phyloP scores from a whole-genome alignment of 2,113 vertebrate species.

The Megalops atlanticus region DNA sequence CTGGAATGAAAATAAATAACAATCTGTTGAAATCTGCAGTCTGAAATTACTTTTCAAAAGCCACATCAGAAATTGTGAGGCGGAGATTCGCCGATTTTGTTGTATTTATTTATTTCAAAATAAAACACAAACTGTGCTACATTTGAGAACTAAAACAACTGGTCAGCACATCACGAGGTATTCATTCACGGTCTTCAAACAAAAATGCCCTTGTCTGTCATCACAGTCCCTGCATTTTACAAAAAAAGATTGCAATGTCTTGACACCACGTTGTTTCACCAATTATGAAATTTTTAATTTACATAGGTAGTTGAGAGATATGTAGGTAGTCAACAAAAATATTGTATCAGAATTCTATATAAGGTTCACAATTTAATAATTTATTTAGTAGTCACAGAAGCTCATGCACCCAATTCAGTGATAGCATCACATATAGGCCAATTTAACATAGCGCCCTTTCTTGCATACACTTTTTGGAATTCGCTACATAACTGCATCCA shows the following conservation, averaged over 20 bases:
- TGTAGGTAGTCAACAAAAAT: slow-evolving; percentile 66
- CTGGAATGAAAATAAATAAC: neutral
- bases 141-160: slow-evolving; percentile 76
- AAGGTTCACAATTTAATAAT: slow-evolving; percentile 13
- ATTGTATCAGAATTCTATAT: neutral
- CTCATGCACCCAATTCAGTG: slow-evolving; percentile 12
- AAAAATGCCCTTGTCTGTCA: slow-evolving; percentile 4
- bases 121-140: slow-evolving; percentile 81
- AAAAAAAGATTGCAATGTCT: slow-evolving; percentile 42
- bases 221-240: slow-evolving; percentile 13
- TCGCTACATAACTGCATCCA: neutral
- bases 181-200: slow-evolving; percentile 67
- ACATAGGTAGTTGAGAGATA: slow-evolving; percentile 70
- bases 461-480: neutral
- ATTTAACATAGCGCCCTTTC: neutral
- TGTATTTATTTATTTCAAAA: slow-evolving; percentile 69
- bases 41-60: neutral
- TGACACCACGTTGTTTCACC: slow-evolving; percentile 52
- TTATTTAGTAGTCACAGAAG: neutral
- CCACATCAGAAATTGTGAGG: neutral
- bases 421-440: neutral
- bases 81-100: neutral
- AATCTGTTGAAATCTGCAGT: neutral
- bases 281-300: slow-evolving; percentile 44
- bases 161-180: slow-evolving; percentile 85